Conservation (phyloP, 2,113 vertebrate species). For the Tympanuchus pallidicinctus region DNA sequence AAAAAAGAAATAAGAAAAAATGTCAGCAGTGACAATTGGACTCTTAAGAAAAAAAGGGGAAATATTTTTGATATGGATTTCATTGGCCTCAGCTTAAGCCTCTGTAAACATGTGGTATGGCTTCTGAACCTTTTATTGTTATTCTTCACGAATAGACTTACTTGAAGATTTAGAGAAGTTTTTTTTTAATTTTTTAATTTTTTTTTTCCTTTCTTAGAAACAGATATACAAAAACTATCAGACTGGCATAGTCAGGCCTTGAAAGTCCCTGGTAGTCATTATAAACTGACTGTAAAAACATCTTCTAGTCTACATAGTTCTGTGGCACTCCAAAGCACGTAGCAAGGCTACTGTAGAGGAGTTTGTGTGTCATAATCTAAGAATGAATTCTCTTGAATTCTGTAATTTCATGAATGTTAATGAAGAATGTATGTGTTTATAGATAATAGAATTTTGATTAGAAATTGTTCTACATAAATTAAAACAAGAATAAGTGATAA, state of each 20-base stretch:
- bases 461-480: not conserved
- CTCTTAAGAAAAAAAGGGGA: accelerated
- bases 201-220: not conserved
- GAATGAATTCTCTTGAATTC: slow-evolving; percentile 1
- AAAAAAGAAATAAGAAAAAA: not conserved
- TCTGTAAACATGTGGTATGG: not conserved
- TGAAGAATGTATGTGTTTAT: slow-evolving; percentile 55
- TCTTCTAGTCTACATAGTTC: not conserved
- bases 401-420: slow-evolving; percentile 19
- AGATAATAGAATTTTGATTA: slow-evolving; percentile 33
- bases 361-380: slow-evolving; percentile 51
- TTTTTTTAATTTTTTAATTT: not conserved
- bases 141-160: not conserved
- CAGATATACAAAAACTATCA: not conserved
- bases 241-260: not conserved
- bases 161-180: not conserved
- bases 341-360: not conserved
- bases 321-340: slow-evolving; percentile 20
- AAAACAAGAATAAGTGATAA: not conserved
- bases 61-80: not conserved
- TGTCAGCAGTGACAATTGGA: accelerated
- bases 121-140: not conserved
- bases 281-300: not conserved
- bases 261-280: not conserved
- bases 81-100: not conserved